Conservation (phyloP, 2,888 invertebrate genomes). For the Chalcosyrphus nemorum region DNA sequence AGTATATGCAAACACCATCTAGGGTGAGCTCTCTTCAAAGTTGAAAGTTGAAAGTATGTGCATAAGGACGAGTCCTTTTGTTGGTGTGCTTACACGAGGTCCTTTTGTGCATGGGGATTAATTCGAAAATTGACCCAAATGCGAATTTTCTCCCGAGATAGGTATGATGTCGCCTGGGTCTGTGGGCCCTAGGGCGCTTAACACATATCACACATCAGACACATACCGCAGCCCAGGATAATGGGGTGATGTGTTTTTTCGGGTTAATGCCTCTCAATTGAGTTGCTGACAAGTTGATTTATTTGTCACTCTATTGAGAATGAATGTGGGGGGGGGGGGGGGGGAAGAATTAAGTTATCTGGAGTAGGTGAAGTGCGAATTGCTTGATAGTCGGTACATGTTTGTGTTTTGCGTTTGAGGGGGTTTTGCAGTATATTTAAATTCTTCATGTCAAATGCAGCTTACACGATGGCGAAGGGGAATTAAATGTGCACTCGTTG, state of each 20-base stretch:
- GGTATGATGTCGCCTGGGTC: too few species aligned
- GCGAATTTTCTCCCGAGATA: conserved; percentile 19
- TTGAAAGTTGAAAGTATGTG: neutral
- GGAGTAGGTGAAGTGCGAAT: neutral
- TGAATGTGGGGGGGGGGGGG: too few species aligned
- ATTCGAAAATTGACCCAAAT: conserved; percentile 60
- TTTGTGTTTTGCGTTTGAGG: neutral
- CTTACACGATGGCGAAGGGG: neutral
- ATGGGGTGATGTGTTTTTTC: conserved; percentile 37
- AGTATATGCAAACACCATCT: conserved; percentile 61
- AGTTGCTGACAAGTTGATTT: conserved; percentile 39
- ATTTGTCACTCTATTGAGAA: neutral
- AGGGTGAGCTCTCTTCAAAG: conserved; percentile 2
- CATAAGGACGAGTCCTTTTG: conserved; percentile 15
- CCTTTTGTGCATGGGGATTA: conserved; percentile 51
- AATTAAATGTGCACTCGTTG: neutral
- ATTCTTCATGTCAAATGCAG: neutral
- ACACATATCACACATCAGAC: too few species aligned
- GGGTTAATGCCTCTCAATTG: conserved; percentile 53
- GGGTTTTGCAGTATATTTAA: neutral
- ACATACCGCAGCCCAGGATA: too few species aligned
- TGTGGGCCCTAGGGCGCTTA: too few species aligned
- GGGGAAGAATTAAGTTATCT: neutral
- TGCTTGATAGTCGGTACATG: too few species aligned
- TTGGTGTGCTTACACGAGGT: conserved; percentile 18